Percentiles rank a stretch among this genome's conserved stretches.
These are phyloP conservation scores for Alexandromys fortis DNA, from an alignment of 2,113 vertebrate genomes.

Conservation along the genomic window DNA sequence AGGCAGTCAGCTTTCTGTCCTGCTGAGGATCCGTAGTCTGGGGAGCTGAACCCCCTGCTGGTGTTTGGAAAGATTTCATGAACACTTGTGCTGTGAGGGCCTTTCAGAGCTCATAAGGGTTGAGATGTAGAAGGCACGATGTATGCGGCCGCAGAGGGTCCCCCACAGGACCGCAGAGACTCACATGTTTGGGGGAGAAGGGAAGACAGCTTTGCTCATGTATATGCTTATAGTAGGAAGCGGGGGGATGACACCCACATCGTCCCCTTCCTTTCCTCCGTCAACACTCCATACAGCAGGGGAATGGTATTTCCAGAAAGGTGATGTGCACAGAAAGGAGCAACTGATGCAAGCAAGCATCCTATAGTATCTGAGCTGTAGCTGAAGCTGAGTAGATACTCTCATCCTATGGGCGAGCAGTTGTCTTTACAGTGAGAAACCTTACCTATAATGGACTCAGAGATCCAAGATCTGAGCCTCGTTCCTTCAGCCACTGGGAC, in stretches of 20 bases:
- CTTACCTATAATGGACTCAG: not conserved
- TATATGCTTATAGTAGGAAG: not conserved
- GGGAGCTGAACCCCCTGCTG: not conserved
- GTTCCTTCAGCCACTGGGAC: too few relatives aligned
- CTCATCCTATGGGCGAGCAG: not conserved
- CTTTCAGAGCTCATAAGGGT: not conserved
- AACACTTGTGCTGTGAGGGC: too few relatives aligned
- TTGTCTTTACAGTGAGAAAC: not conserved
- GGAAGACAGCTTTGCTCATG: not conserved
- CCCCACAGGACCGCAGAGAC: not conserved
- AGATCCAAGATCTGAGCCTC: not conserved
- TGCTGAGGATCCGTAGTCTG: not conserved
- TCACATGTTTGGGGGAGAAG: not conserved
- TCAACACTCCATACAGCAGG: not conserved
- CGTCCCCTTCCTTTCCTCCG: not conserved
- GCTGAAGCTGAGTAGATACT: not conserved
- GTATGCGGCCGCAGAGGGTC: not conserved
- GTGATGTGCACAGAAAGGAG: not conserved
- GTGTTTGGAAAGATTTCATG: not conserved
- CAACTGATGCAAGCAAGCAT: rapidly evolving
- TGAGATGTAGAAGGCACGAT: not conserved
- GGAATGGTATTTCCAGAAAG: not conserved
- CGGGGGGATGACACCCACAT: not conserved
- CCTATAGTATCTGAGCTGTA: not conserved
- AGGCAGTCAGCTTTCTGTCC: not conserved